Base-by-base conservation (phyloP, 2,797 vertebrate species). In the Clangula hyemalis region DNA sequence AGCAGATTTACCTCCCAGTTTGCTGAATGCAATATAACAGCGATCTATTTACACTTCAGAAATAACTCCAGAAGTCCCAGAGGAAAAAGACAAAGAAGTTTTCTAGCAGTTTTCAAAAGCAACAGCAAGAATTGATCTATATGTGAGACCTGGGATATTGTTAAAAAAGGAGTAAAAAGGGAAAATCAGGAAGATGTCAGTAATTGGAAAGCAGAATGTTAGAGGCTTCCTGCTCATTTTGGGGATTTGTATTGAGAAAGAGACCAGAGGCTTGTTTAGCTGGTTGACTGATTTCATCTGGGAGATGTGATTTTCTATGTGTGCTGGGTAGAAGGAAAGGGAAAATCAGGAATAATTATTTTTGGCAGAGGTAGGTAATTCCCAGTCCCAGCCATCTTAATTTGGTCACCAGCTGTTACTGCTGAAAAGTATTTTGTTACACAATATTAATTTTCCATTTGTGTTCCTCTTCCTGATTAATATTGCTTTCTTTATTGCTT, bases 341-440 rank as follows among this genome's bases (percentile, higher is more conserved):
- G 57, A 93, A 96, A 97, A 96, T 75, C 45, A 82, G 39, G 62
- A 97, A 93, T 96, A 95, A 95, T 95, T 95, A 88, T 95, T 96
- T 96, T 95, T 97, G 94, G 96, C 91, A 93, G 80, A 79, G 68
- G 78, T 88, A 89, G 83, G 80, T 70, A 96, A 95, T 95, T 96
- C 95, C 79, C 94, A 96, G 85, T 93, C 85, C 45, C 62, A 93
- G 70, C 13, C 51, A 95, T 95, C 90, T 94, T 95, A 85, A 94
- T 94, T 96, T 96, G 88, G 86, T 79, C 87, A 95, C 93, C 95
- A 95, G 90, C 94, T 96, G 94, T 86, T 95, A 75, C 80, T 78
- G 70, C 70, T 91, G 94, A 81, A 78, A 94, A 93, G 62, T 90
- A 84, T 90, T 95, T 86, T 93, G 85, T 88, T 90, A 73, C 60